phyloP scores from a whole-genome alignment of 2,797 vertebrate species.

The Picus viridis region DNA sequence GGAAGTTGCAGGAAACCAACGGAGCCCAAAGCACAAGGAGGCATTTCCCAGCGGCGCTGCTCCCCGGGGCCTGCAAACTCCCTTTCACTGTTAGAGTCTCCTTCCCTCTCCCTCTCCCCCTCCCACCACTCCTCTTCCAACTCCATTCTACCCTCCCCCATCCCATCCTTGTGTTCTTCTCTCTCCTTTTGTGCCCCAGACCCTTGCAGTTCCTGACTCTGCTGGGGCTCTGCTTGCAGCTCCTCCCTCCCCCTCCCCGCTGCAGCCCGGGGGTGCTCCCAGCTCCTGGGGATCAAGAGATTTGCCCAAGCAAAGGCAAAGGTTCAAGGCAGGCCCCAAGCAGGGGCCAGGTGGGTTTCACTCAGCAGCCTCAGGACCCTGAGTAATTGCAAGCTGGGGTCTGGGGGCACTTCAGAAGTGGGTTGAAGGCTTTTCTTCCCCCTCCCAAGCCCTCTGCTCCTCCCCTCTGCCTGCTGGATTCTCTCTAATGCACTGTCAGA shows the following conservation, averaged over 20 bases:
- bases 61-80: not conserved
- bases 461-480: constrained; percentile 3
- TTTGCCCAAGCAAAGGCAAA: not conserved
- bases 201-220: not conserved
- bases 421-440: not conserved
- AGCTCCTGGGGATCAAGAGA: not conserved
- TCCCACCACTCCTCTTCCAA: too few species aligned
- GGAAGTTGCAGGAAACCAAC: not conserved
- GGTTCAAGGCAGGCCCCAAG: not conserved
- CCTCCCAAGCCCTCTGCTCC: not conserved
- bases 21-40: not conserved
- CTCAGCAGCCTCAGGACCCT: not conserved
- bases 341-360: not conserved
- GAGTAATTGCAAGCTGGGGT: not conserved
- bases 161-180: too few species aligned
- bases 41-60: not conserved
- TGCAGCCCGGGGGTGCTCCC: not conserved
- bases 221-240: too few species aligned
- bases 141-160: too few species aligned
- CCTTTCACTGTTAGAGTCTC: not conserved
- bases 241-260: not conserved
- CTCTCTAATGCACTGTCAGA: constrained; percentile 48
- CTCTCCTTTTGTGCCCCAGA: not conserved
- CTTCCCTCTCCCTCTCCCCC: too few species aligned
- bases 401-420: not conserved